Evolutionary conservation across 2,113 vertebrate species (phyloP).

Genomic region (Genyomyrus donnyi): DNA sequence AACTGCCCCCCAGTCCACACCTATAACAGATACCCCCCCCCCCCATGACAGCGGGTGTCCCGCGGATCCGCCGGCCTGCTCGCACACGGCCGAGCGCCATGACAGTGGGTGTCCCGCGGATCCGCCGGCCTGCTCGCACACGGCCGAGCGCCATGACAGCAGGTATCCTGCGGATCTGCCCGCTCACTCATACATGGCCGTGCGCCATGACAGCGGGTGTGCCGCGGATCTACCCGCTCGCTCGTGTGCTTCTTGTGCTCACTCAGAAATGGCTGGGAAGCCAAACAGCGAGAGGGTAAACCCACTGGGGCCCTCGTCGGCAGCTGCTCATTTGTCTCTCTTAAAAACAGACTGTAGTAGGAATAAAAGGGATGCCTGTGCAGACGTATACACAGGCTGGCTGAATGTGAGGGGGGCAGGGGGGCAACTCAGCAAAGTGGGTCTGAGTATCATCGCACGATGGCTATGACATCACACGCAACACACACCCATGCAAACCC

Average conservation of each 20-base stretch:
- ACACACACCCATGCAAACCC: not conserved
- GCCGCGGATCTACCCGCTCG: not conserved
- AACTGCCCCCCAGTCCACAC: not conserved
- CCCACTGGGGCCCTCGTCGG: not conserved
- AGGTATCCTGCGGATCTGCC: not conserved
- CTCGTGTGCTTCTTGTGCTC: not conserved
- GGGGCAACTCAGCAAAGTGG: not conserved
- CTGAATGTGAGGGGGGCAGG: not conserved
- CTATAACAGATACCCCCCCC: not conserved
- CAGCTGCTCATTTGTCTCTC: not conserved
- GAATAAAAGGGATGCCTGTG: not conserved
- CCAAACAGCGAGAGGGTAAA: not conserved
- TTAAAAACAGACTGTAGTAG: not conserved
- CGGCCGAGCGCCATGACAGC: not conserved
- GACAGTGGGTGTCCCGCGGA: not conserved
- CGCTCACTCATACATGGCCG: too few species aligned
- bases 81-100: too few species aligned
- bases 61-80: fast-evolving
- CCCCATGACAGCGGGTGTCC: too few species aligned
- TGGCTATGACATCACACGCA: not conserved
- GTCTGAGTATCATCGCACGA: not conserved
- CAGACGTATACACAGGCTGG: not conserved
- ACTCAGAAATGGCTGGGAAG: not conserved
- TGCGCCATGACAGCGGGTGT: not conserved
- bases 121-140: too few species aligned